These are phyloP conservation scores for Coenonympha glycerion DNA, from an alignment of 2,888 invertebrate genomes.

Conservation along the genomic window DNA sequence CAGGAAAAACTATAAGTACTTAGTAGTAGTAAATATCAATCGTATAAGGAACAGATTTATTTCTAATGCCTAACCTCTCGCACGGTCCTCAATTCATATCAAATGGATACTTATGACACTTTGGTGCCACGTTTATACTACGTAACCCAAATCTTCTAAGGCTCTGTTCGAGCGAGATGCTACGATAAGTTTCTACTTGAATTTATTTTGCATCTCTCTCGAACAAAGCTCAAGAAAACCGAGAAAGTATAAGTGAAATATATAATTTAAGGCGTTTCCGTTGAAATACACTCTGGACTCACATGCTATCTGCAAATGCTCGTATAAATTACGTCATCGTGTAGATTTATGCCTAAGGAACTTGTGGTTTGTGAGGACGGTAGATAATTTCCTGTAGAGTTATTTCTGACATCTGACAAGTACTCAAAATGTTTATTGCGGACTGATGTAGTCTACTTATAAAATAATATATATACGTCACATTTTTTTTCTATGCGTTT, in stretches of 20 bases:
- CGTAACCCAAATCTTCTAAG: too few species aligned
- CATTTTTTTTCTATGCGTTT: neutral
- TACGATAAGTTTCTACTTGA: too few species aligned
- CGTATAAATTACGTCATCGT: neutral
- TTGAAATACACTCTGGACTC: neutral
- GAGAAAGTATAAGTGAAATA: too few species aligned
- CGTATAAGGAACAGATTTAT: neutral
- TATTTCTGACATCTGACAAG: neutral
- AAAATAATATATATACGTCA: neutral
- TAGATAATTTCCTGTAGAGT: neutral
- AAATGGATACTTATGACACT: slow-evolving; percentile 1
- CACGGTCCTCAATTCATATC: neutral
- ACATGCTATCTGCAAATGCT: neutral
- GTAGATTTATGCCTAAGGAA: neutral
- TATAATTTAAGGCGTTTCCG: neutral
- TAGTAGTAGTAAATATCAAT: too few species aligned
- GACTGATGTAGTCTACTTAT: too few species aligned
- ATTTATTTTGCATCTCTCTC: too few species aligned
- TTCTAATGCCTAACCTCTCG: neutral
- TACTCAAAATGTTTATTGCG: neutral
- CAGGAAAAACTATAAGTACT: too few species aligned
- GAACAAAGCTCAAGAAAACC: too few species aligned
- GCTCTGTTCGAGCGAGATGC: too few species aligned
- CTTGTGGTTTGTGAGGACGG: neutral
- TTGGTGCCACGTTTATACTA: neutral